Base-by-base conservation (phyloP, 2,797 vertebrate genomes). In the Poeciliopsis paucimaculata region DNA sequence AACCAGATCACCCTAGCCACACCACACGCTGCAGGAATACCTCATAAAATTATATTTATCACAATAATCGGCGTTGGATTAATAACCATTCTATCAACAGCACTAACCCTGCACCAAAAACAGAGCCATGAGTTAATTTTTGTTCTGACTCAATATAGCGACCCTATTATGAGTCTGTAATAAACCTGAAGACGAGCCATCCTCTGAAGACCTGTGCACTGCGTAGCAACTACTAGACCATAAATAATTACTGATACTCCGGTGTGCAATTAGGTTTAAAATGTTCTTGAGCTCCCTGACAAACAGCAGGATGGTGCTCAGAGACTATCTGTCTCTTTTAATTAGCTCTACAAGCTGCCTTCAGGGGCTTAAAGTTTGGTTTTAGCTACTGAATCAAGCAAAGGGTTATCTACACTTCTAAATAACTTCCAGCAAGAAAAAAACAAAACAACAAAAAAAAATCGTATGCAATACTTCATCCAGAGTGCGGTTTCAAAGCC, bases 201-300 rank as follows among this genome's bases (percentile, higher is more conserved):
- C 16, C 36, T 46, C 36, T 1, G 4, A 36, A 45, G 18, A 81
- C 77, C 71, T 57, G 31, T 66, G 18, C 43, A 46, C 1, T 8
- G 73, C 1, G 34, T 76, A 62, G 53, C n/a, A 18, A 53, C 0
- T 23, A 28, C 46, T 34, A 31, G n/a, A 68, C 36, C 64, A 68
- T 68, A 2, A 36, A 39, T 23, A 39, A 39, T 68, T 20, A 68
- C 36, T 41, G 64, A 9, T 20, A 41, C 34, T 68, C 18, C 10
- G 10, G 36, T 68, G 20, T 68, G 64, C 64, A 68, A 68, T 68
- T 68, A 68, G 64, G 36, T 39, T 68, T 68, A 68, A 68, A 23
- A 23, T 68, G 34, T 39, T 23, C 8, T 41, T 68, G 8, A 66
- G 62, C 62, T 66, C 53, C 53, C 26, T n/a, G 53, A 68, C 64